Evolutionary conservation across 1,140 invertebrate genomes (phyloP).

Genomic region (Venturia canescens): DNA sequence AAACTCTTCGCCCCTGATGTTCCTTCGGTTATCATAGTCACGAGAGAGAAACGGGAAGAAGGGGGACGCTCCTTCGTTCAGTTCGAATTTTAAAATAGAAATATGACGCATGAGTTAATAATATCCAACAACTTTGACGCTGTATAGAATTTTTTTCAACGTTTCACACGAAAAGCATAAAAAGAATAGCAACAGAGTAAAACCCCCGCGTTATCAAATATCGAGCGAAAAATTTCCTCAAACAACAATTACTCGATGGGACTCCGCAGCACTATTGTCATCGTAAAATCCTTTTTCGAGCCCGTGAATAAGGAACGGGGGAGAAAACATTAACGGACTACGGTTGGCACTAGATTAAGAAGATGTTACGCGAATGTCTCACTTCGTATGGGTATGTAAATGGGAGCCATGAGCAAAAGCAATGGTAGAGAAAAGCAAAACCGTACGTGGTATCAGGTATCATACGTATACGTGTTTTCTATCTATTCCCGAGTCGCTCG

Average conservation of each 20-base stretch:
- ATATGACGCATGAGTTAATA: no score
- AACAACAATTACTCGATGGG: no score
- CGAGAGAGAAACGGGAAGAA: background rate
- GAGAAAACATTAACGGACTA: background rate
- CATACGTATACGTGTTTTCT: background rate
- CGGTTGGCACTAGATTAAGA: background rate
- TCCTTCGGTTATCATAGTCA: background rate
- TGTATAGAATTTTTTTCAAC: background rate
- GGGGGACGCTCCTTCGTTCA: no score
- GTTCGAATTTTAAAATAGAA: no score
- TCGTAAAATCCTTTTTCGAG: background rate
- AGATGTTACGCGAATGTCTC: constrained; percentile 8
- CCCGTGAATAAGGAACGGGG: background rate
- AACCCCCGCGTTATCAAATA: no score
- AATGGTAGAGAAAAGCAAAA: constrained; percentile 6
- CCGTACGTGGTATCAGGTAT: background rate
- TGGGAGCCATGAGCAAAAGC: constrained; percentile 3
- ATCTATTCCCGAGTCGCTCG: constrained; percentile 27
- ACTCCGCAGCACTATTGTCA: background rate
- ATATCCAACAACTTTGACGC: no score
- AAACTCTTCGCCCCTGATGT: background rate
- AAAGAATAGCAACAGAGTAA: no score
- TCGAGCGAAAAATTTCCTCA: no score
- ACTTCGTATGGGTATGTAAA: background rate
- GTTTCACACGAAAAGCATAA: no score